A percentile compares a stretch with the other conserved stretches of the same genome.
Evolutionary conservation across 2,797 vertebrate genomes (phyloP).

Genomic region (Spinus olivaceus): DNA sequence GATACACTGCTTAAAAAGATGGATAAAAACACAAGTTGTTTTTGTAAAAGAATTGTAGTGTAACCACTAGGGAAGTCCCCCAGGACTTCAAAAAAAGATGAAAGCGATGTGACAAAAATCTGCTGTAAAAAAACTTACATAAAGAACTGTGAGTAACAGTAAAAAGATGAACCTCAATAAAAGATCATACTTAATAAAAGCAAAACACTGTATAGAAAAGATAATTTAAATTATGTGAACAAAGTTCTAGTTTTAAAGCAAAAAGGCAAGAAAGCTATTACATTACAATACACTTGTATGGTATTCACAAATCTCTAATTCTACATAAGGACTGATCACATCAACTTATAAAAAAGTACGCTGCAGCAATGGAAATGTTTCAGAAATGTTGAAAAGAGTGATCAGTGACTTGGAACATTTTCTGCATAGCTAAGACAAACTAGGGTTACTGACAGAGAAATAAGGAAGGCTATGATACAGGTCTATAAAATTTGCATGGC

Average conservation of each 20-base stretch:
- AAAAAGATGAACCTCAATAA: background rate
- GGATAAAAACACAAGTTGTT: background rate
- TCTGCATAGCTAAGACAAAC: background rate
- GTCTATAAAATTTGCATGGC: background rate
- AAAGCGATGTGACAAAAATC: background rate
- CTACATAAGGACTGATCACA: background rate
- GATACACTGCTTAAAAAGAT: background rate
- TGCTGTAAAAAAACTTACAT: background rate
- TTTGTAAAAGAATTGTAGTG: background rate
- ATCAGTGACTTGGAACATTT: background rate
- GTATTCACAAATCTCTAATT: background rate
- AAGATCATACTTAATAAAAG: background rate
- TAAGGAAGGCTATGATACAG: background rate
- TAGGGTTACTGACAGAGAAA: background rate
- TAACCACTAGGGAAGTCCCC: background rate
- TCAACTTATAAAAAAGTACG: background rate
- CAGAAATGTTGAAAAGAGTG: background rate
- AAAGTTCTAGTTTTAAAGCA: background rate
- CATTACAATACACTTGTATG: accelerated
- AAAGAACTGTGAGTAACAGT: background rate
- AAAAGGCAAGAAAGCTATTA: background rate
- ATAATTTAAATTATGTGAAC: background rate
- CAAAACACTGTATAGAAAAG: background rate
- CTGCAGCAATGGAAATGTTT: background rate
- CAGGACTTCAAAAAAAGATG: background rate